phyloP scores from a whole-genome alignment of 2,888 invertebrate genomes.

The Tenthredo mesomela region DNA sequence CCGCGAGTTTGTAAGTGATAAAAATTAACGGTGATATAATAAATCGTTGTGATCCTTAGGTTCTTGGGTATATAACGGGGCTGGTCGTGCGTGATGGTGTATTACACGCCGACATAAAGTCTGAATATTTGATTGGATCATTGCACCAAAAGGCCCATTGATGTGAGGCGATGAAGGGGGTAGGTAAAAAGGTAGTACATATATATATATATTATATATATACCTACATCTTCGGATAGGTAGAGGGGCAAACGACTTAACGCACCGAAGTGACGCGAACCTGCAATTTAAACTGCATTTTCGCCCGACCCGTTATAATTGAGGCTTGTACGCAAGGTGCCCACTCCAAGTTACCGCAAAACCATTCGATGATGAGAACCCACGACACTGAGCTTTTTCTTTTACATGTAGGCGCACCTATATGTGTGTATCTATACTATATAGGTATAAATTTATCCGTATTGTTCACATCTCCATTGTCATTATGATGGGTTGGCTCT shows the following conservation, averaged over 20 bases:
- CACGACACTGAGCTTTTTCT: not conserved
- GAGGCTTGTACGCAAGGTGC: slow-evolving; percentile 58
- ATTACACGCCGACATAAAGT: slow-evolving; percentile 6
- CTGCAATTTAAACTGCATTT: slow-evolving; percentile 75
- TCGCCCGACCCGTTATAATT: slow-evolving; percentile 74
- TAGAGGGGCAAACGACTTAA: slow-evolving; percentile 55
- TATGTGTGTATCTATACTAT: not conserved
- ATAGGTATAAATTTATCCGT: not conserved
- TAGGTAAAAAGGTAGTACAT: not conserved
- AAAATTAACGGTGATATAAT: not conserved
- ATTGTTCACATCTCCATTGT: not conserved
- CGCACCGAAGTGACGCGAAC: slow-evolving; percentile 64
- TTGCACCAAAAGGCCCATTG: slow-evolving; percentile 56
- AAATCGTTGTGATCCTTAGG: not conserved
- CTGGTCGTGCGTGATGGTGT: not conserved
- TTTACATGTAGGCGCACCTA: not conserved
- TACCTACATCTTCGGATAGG: not conserved
- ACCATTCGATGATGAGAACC: slow-evolving; percentile 15
- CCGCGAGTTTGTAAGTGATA: not conserved
- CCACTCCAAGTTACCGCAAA: slow-evolving; percentile 27
- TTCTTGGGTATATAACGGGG: slow-evolving; percentile 4
- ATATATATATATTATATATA: too few species aligned
- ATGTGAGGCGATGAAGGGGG: slow-evolving; percentile 15
- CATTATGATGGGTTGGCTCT: not conserved
- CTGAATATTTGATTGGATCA: slow-evolving; percentile 67